Percentiles rank a stretch among this genome's conserved stretches.
phyloP scores from a whole-genome alignment of 2,888 invertebrate genomes.

The Peribatodes rhomboidaria region DNA sequence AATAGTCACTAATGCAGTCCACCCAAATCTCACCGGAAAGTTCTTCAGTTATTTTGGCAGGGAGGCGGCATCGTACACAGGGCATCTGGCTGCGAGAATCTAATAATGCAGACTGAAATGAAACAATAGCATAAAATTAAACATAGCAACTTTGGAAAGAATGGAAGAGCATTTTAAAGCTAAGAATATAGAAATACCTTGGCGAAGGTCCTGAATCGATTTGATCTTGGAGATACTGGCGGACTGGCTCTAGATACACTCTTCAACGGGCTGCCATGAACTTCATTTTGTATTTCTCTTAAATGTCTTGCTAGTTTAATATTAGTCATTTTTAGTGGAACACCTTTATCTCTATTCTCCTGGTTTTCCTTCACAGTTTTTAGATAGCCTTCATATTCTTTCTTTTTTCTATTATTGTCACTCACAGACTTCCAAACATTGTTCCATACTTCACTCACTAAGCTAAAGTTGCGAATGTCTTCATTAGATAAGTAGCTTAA shows the following conservation, averaged over 20 bases:
- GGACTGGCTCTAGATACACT: slow-evolving; percentile 61
- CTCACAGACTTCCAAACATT: slow-evolving; percentile 68
- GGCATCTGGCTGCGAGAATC: slow-evolving; percentile 71
- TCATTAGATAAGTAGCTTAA: slow-evolving; percentile 71
- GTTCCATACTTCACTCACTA: slow-evolving; percentile 74
- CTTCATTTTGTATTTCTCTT: slow-evolving; percentile 73
- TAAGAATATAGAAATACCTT: slow-evolving; percentile 60
- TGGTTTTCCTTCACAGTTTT: slow-evolving; percentile 72
- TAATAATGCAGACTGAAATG: slow-evolving; percentile 74
- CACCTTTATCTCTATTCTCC: slow-evolving; percentile 64
- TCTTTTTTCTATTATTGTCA: slow-evolving; percentile 63
- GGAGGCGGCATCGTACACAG: slow-evolving; percentile 76
- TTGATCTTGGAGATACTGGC: slow-evolving; percentile 75
- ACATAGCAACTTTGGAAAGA: slow-evolving; percentile 1
- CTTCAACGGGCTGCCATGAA: slow-evolving; percentile 52
- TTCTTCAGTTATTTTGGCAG: slow-evolving; percentile 79
- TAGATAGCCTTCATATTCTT: slow-evolving; percentile 61
- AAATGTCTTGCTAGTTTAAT: slow-evolving; percentile 57
- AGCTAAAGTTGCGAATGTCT: slow-evolving; percentile 74
- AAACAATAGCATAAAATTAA: slow-evolving; percentile 19
- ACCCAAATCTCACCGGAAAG: slow-evolving; percentile 82
- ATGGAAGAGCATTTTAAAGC: background rate
- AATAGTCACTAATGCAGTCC: slow-evolving; percentile 80
- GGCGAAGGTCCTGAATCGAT: slow-evolving; percentile 72
- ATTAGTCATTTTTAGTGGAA: slow-evolving; percentile 52